phyloP scores from a whole-genome alignment of 2,888 invertebrate genomes.

The Drosophila mimetica region DNA sequence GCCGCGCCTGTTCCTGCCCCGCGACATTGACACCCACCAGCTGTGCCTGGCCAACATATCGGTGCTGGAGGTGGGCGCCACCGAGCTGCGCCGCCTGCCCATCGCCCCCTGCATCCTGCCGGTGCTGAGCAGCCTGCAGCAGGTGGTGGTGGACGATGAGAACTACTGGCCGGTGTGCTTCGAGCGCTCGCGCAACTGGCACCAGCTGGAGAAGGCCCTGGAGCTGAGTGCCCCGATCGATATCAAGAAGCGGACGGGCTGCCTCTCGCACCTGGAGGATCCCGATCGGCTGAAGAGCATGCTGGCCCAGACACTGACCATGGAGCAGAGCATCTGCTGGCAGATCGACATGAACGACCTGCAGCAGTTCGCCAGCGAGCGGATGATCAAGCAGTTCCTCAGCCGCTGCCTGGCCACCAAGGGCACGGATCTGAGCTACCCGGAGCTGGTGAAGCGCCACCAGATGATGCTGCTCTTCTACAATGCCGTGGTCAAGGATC shows the following conservation, averaged over 20 bases:
- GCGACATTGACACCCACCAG: constrained; percentile 92
- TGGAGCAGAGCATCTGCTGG: constrained; percentile 86
- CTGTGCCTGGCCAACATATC: constrained; percentile 93
- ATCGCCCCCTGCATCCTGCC: constrained; percentile 95
- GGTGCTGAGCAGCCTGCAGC: constrained; percentile 89
- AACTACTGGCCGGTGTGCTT: constrained; percentile 96
- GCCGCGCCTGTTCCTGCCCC: constrained; percentile 93
- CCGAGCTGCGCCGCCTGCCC: constrained; percentile 85
- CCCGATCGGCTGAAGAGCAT: constrained; percentile 92
- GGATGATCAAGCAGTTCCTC: constrained; percentile 89
- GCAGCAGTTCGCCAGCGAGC: constrained; percentile 90
- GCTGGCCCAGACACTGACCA: constrained; percentile 91
- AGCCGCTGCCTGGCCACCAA: constrained; percentile 87
- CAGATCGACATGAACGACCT: constrained; percentile 87
- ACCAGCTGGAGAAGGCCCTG: constrained; percentile 89
- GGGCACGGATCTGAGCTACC: constrained; percentile 75
- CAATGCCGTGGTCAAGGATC: constrained; percentile 92
- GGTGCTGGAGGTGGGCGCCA: constrained; percentile 84
- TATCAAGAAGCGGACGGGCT: constrained; percentile 95
- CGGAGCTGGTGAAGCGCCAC: constrained; percentile 85
- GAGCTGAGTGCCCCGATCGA: constrained; percentile 89
- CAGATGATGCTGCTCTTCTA: constrained; percentile 89
- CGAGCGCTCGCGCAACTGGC: constrained; percentile 93
- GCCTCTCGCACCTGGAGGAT: constrained; percentile 93
- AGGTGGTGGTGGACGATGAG: constrained; percentile 92